Base-by-base conservation (phyloP, 2,888 invertebrate species). In the Phortica okadai region DNA sequence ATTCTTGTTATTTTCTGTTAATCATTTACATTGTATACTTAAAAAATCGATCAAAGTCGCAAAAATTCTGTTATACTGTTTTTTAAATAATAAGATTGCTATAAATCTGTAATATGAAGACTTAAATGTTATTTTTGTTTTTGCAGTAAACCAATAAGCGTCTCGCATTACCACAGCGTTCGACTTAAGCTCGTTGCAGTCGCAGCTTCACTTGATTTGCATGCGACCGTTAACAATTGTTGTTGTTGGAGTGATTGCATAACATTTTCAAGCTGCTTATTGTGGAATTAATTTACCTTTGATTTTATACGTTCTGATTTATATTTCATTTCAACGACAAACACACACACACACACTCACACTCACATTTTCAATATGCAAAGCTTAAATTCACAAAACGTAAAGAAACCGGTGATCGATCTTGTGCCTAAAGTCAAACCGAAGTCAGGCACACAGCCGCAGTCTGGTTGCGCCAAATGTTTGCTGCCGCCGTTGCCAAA, bases 131-230 rank as follows among this genome's bases (percentile, higher is more conserved):
- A 21, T 21, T 21, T 21, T 21, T 21, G 21, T 21, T 21, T 21
- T 21, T 21, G 21, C 21, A 21, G 21, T 21, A 21, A 21, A 21
- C 21, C 21, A 21, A 21, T 21, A 21, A 84, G 77, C 83, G 78
- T 85, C 75, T 84, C 83, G 82, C 59, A 74, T 80, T 78, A 76
- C 79, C 76, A 10, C 25, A 16, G 2, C 44, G 54, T 54, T 42
- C 58, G 70, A 77, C 67, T 77, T 76, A 74, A 74, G 72, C 42
- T 77, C 1, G 16, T n/a, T 41, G 8, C 41, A 11, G 79, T 80
- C 79, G 79, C 80, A 80, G 85, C 77, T 81, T 64, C 84, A 83
- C 85, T 78, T 85, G 78, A 80, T 77, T 83, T 79, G 83, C 45
- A 54, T 59, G 62, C 16, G 25, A 50, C 21, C 33, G 33, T 10